Percentiles rank a stretch among this genome's conserved stretches.
Evolutionary conservation across 2,113 vertebrate genomes (phyloP).

Genomic region (Epinephelus fuscoguttatus): DNA sequence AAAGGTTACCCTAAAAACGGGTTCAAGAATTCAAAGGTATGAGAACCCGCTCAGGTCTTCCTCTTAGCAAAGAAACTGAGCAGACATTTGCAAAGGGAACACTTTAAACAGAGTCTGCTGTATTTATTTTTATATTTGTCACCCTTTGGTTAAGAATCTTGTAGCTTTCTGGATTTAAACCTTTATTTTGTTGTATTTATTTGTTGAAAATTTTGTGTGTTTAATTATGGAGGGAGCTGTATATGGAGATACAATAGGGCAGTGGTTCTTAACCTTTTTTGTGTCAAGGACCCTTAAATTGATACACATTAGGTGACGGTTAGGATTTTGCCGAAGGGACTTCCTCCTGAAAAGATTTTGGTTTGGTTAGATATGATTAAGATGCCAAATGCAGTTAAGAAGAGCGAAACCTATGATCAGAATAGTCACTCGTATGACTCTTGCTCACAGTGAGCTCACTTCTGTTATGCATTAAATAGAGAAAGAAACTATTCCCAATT

Average conservation of each 20-base stretch:
- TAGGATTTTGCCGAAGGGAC: no score
- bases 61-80: neutral
- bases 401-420: no score
- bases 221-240: conserved; percentile 8
- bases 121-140: conserved; percentile 55
- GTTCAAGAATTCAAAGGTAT: conserved; percentile 17
- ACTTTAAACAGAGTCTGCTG: conserved; percentile 17
- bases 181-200: conserved; percentile 65
- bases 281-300: no score
- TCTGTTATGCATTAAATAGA: no score
- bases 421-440: no score
- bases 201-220: conserved; percentile 44
- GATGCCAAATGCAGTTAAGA: no score
- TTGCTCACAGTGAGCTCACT: no score
- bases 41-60: neutral
- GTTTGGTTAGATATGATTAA: no score
- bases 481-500: no score
- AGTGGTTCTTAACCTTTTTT: no score
- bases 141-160: conserved; percentile 9
- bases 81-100: conserved; percentile 42
- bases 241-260: neutral
- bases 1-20: conserved; percentile 34
- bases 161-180: conserved; percentile 33
- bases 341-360: no score
- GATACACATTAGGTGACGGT: no score